Evolutionary conservation across 1,140 invertebrate species (phyloP).

Genomic region (Aphelenchoides besseyi): DNA sequence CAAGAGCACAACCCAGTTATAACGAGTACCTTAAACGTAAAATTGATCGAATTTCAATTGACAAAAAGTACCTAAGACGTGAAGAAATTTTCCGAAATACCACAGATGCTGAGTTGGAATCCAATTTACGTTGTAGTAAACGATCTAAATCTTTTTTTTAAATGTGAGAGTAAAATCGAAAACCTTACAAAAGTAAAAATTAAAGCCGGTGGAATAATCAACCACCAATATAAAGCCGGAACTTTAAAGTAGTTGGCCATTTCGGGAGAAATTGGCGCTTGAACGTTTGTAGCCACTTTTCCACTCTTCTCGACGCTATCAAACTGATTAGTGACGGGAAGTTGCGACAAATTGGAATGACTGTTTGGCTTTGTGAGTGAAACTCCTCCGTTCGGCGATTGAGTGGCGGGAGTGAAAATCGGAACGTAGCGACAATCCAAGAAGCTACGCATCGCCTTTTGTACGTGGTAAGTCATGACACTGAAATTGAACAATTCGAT

Average conservation of each 20-base stretch:
- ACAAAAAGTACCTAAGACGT: not conserved
- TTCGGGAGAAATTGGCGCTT: conserved; percentile 12
- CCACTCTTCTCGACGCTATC: too few species aligned
- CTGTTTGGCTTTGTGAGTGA: not conserved
- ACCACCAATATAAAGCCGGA: conserved; percentile 5
- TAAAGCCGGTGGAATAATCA: conserved; percentile 8
- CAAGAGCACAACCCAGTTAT: conserved; percentile 27
- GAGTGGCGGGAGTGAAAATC: not conserved
- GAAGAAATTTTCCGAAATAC: conserved; percentile 4
- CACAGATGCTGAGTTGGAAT: conserved; percentile 17
- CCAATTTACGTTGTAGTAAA: conserved; percentile 15
- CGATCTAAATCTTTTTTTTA: conserved; percentile 12
- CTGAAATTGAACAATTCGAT: conserved; percentile 22
- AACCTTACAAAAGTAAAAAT: conserved; percentile 21
- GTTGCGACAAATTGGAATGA: not conserved
- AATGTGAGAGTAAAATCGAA: not conserved
- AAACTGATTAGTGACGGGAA: not conserved
- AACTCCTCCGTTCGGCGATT: not conserved
- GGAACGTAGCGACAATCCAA: not conserved
- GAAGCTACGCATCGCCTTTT: not conserved
- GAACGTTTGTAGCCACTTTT: too few species aligned
- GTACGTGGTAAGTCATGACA: conserved; percentile 16
- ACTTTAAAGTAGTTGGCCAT: conserved; percentile 12
- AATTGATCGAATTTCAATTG: conserved; percentile 7
- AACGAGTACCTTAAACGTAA: conserved; percentile 30